These are phyloP conservation scores for Bombus soroeensis DNA, from an alignment of 1,140 invertebrate species.

Conservation along the genomic window DNA sequence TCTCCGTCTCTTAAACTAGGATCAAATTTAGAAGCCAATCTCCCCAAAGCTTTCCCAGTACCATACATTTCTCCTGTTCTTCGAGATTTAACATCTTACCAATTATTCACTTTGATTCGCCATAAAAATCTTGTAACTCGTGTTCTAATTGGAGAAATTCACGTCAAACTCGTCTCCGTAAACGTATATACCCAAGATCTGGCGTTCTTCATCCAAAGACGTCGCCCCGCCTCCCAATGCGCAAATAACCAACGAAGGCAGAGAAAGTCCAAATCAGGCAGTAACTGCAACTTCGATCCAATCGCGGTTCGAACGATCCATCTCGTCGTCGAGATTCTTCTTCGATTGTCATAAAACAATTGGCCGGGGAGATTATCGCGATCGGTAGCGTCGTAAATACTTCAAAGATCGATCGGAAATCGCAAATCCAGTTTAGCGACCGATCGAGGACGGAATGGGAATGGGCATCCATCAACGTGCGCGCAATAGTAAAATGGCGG, in stretches of 20 bases:
- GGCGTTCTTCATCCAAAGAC: neutral
- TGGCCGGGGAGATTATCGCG: slow-evolving; percentile 46
- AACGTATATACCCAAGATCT: neutral
- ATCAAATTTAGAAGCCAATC: neutral
- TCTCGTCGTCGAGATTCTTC: neutral
- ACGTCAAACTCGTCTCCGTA: neutral
- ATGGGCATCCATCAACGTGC: slow-evolving; percentile 54
- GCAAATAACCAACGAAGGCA: slow-evolving; percentile 16
- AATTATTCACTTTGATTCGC: neutral
- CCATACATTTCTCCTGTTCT: neutral
- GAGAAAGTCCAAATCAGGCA: neutral
- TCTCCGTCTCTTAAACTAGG: neutral
- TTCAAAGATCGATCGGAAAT: slow-evolving; percentile 68
- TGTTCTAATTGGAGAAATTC: slow-evolving; percentile 47
- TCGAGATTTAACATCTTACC: neutral
- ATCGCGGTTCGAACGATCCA: slow-evolving; percentile 3
- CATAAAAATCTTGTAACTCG: neutral
- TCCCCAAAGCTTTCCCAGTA: neutral
- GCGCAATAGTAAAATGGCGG: slow-evolving; percentile 23
- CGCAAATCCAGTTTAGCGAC: slow-evolving; percentile 64
- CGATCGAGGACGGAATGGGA: slow-evolving; percentile 56
- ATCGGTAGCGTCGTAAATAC: slow-evolving; percentile 64
- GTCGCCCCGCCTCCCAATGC: neutral
- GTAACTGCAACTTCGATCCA: neutral
- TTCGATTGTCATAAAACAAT: slow-evolving; percentile 54